Evolutionary conservation across 2,797 vertebrate genomes (phyloP).

Genomic region (Clarias pachynema): DNA sequence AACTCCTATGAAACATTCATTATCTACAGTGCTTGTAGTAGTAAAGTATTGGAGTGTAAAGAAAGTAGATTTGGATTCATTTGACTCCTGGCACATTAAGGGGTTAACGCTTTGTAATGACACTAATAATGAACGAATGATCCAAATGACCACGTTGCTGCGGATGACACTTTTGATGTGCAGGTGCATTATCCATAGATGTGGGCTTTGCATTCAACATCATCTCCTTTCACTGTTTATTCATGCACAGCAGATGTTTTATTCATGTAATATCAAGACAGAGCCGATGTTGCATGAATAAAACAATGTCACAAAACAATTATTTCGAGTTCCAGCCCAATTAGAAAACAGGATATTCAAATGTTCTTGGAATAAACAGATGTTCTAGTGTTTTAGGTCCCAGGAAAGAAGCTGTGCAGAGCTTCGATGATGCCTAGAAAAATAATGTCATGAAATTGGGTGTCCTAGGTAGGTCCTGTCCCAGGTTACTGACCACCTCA

Average conservation of each 20-base stretch:
- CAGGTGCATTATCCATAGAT: conserved; percentile 43
- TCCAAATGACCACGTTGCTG: neutral
- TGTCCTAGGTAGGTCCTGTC: neutral
- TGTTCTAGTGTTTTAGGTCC: neutral
- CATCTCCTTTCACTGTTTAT: conserved; percentile 37
- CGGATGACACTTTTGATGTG: conserved; percentile 11
- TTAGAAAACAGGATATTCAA: conserved; percentile 28
- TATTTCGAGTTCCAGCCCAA: conserved; percentile 19
- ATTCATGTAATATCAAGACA: conserved; percentile 39
- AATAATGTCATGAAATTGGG: neutral
- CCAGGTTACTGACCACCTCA: neutral
- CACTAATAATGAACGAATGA: neutral
- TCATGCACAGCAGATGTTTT: conserved; percentile 42
- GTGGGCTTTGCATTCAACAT: conserved; percentile 7
- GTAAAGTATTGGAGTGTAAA: neutral
- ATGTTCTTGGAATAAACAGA: conserved; percentile 5
- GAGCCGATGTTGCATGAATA: conserved; percentile 37
- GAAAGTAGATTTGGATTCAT: neutral
- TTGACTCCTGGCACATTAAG: neutral
- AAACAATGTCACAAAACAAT: conserved; percentile 38
- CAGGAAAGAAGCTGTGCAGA: neutral
- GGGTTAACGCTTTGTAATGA: conserved; percentile 19
- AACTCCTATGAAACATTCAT: neutral
- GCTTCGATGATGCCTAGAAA: neutral
- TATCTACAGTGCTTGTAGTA: neutral